Evolutionary conservation across 2,888 invertebrate genomes (phyloP), one percentile per base, ranked within the genome.

Genomic region (Trichacis sp.): DNA sequence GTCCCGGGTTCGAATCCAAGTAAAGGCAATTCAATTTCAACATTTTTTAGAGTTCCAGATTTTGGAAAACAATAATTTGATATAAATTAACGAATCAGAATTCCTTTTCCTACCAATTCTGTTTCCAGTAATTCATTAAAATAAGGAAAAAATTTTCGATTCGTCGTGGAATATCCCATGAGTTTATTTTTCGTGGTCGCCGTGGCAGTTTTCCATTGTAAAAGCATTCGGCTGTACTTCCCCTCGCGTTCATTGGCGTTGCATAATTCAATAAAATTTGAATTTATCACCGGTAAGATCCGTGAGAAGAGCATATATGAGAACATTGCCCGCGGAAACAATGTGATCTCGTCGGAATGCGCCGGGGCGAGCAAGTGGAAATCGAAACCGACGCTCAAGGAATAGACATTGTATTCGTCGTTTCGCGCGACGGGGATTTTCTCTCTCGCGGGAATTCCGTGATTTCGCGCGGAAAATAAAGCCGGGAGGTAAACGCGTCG

Each of bases 401-500:
- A 64, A 64, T 54, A 54, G 61, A 47, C 64, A 54, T 68, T 73
- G 64, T 69, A 59, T 67, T 65, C 64, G 61, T 53, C 64, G 56
- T 49, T 53, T 64, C 66, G 48, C 60, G 60, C 64, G 71, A 70
- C 71, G 69, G 63, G 56, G 64, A 64, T 73, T 74, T 70, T 65
- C 63, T 66, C 65, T 57, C 65, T 24, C 24, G 24, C 24, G 68
- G 68, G 62, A 70, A 72, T 71, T 74, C 73, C 71, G 73, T 75
- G 78, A 77, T 77, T 77, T 76, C 69, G 70, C 71, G 72, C 69
- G 68, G 65, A 75, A 75, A 77, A 77, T 78, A 73, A 71, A 72
- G 64, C 72, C 60, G 57, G 62, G 66, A n/a, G 68, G 66, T 71
- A 68, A 58, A 55, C 53, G 59, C 67, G 64, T 67, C 74, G 73